Percentiles rank a stretch among this genome's conserved stretches.
Evolutionary conservation across 2,113 vertebrate species (phyloP).

Genomic region (Merops nubicus): DNA sequence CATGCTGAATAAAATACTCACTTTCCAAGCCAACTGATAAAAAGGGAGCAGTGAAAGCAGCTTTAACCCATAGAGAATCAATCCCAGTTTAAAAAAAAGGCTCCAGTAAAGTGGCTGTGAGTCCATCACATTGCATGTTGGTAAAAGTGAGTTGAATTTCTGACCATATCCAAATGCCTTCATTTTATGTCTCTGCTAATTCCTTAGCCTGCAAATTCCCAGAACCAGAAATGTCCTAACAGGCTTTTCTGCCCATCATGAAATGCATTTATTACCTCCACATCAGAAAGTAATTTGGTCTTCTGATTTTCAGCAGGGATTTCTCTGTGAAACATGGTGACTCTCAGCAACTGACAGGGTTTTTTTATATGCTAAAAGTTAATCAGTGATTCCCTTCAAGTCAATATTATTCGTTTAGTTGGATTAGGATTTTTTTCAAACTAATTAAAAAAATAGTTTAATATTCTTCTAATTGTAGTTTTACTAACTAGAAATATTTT

Average conservation of each 20-base stretch:
- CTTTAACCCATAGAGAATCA: not conserved
- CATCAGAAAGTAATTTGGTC: constrained; percentile 24
- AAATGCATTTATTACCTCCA: constrained; percentile 26
- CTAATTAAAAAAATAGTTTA: not conserved
- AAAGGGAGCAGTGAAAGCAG: not conserved
- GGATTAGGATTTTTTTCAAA: not conserved
- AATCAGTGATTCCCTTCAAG: not conserved
- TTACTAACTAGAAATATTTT: not conserved
- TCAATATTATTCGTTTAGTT: not conserved
- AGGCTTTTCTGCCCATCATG: constrained; percentile 15
- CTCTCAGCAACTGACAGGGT: not conserved
- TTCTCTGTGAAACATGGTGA: not conserved
- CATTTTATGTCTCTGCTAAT: constrained; percentile 3
- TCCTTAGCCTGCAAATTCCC: constrained; percentile 27
- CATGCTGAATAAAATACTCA: not conserved
- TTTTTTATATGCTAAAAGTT: not conserved
- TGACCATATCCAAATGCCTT: not conserved
- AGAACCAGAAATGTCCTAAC: not conserved
- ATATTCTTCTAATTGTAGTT: not conserved
- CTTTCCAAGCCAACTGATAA: not conserved
- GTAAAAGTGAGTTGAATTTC: not conserved
- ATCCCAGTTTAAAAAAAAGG: not conserved
- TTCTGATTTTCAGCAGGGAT: constrained; percentile 36
- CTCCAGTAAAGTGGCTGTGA: not conserved
- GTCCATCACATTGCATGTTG: not conserved